phyloP scores from a whole-genome alignment of 2,797 vertebrate species.

The Telmatherina bonti region DNA sequence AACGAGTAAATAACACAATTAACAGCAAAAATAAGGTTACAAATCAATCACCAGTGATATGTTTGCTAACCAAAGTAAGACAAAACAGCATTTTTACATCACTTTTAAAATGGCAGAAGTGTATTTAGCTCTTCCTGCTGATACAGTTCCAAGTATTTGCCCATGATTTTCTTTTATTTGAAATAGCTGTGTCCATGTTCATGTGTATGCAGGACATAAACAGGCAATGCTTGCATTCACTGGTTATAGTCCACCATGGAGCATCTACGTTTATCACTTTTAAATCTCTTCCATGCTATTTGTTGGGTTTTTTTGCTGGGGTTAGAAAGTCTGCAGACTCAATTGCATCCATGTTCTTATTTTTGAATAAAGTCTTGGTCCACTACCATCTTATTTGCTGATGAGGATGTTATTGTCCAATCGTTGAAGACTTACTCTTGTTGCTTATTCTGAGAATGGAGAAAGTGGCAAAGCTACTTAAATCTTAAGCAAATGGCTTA shows the following conservation, averaged over 20 bases:
- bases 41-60: not conserved
- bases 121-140: not conserved
- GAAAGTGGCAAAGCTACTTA: not conserved
- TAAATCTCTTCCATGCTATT: conserved; percentile 3
- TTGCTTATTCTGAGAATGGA: too few species aligned
- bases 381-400: not conserved
- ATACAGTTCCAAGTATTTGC: too few species aligned
- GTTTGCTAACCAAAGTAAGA: conserved; percentile 5
- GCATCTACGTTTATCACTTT: conserved; percentile 4
- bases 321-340: not conserved
- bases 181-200: not conserved
- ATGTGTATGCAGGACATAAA: not conserved
- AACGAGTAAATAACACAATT: conserved; percentile 59
- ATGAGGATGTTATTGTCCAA: not conserved
- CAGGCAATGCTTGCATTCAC: not conserved
- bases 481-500: not conserved
- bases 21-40: conserved; percentile 35
- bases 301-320: not conserved
- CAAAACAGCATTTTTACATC: not conserved
- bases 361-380: not conserved
- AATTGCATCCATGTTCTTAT: not conserved
- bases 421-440: not conserved
- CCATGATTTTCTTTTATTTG: too few species aligned
- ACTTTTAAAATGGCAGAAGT: not conserved
- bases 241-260: not conserved